Conservation (phyloP, 2,888 invertebrate genomes). For the Nomada fabriciana region DNA sequence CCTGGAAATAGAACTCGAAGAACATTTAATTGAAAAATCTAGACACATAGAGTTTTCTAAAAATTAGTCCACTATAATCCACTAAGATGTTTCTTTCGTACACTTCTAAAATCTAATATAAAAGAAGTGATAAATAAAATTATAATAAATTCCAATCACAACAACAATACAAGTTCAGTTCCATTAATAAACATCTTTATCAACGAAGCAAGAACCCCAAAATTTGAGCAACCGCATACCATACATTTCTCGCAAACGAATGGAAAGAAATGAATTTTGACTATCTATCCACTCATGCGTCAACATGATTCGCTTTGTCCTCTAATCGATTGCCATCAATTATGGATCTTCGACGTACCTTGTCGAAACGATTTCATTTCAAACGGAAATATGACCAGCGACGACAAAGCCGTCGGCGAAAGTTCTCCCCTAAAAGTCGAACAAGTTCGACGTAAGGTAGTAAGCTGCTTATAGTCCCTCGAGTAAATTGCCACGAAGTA, state of each 20-base stretch:
- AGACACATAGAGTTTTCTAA: not conserved
- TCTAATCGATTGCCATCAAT: conserved; percentile 9
- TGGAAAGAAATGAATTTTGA: no score
- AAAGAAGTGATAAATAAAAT: no score
- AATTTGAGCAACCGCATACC: no score
- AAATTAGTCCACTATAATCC: no score
- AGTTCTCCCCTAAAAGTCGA: not conserved
- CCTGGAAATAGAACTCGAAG: not conserved
- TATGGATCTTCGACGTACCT: conserved; percentile 23
- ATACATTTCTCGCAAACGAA: no score
- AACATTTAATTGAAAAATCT: no score
- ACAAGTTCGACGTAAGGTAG: not conserved
- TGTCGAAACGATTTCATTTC: not conserved
- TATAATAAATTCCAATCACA: no score
- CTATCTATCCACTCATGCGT: no score
- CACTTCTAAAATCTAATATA: not conserved
- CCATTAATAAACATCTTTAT: no score
- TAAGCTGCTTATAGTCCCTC: conserved; percentile 35
- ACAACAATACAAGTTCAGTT: no score
- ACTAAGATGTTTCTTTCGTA: not conserved
- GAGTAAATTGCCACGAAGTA: conserved; percentile 3
- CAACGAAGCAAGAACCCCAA: no score
- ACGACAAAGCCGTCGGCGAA: not conserved
- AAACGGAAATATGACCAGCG: not conserved
- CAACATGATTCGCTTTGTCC: not conserved